Base-by-base conservation (phyloP, 1,140 invertebrate species). In the Ceratina japonica region DNA sequence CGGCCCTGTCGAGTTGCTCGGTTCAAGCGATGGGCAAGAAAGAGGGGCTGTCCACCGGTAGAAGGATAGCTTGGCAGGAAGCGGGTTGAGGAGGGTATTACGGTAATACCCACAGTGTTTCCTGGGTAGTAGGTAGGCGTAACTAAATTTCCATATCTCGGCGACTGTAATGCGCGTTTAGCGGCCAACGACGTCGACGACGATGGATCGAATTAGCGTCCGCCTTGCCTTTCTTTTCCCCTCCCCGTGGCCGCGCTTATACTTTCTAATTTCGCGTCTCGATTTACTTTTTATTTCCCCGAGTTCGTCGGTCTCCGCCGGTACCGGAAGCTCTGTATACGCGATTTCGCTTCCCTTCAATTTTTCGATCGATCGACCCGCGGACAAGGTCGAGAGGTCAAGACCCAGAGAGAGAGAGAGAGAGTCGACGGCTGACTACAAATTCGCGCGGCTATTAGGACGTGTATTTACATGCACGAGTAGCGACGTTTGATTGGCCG, bases 151-250 rank as follows among this genome's bases (percentile, higher is more conserved):
- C 84, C 91, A 91, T 92, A 90, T 89, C 90, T 88, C 86, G 87
- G 83, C 87, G 89, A 89, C 91, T 91, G 86, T 89, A 89, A 90
- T 90, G 89, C 84, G 89, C 90, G 89, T 91, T 91, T 88, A 89
- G 90, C 89, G 89, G 80, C 69, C 85, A 16, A 54, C 56, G 73
- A 81, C 78, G 79, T 85, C 85, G 84, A 77, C 82, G 79, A 83
- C 83, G 79, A 84, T 86, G 75, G 78, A 82, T 80, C 73, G 79
- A 89, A 90, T 90, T 89, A 91, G 87, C 90, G 87, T 89, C 89
- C 85, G 83, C 65, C 84, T 65, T 59, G 24, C 4, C 56, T 56
- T 69, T 77, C 54, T 68, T 44, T 51, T 61, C 81, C 79, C 83
- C 31, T 44, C 56, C 82, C 80, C 82, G 82, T 86, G 85, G 90